A percentile compares a stretch with the other conserved stretches of the same genome.
Conservation (phyloP, 2,888 invertebrate species). For the Pyrgus malvae region DNA sequence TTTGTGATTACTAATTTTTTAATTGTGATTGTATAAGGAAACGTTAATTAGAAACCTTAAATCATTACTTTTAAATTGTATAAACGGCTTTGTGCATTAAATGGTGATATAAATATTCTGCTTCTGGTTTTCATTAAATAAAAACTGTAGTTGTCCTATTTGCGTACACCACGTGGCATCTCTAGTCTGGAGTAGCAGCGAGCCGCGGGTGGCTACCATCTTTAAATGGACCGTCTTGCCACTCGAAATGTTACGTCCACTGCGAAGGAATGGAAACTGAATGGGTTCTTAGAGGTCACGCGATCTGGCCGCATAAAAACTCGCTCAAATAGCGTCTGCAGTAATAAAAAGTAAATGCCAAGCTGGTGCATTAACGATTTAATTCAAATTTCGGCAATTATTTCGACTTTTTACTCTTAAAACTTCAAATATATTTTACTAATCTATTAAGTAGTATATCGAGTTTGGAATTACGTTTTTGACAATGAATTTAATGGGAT, state of each 20-base stretch:
- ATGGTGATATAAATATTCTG: no score
- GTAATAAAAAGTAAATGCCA: constrained; percentile 19
- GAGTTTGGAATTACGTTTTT: no score
- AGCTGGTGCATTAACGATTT: constrained; percentile 9
- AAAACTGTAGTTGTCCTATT: neutral
- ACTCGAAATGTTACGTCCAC: constrained; percentile 13
- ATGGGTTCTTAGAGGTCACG: constrained; percentile 24
- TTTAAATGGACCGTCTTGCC: constrained; percentile 40
- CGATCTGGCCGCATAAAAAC: constrained; percentile 12
- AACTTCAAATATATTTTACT: neutral
- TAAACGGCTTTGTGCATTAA: no score
- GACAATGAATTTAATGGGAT: no score
- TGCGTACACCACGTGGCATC: constrained; percentile 6
- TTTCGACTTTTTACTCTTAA: neutral
- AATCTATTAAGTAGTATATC: no score
- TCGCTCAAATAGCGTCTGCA: constrained; percentile 19
- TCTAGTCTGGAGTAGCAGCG: constrained; percentile 17
- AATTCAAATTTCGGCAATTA: constrained; percentile 19
- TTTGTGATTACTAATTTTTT: no score
- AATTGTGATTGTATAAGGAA: no score
- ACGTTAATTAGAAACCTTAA: no score
- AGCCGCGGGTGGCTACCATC: constrained; percentile 37
- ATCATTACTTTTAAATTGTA: no score
- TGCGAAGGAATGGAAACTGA: constrained; percentile 20
- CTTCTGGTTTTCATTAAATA: neutral